Conservation (phyloP, 2,113 vertebrate species). For the Hippocampus zosterae region DNA sequence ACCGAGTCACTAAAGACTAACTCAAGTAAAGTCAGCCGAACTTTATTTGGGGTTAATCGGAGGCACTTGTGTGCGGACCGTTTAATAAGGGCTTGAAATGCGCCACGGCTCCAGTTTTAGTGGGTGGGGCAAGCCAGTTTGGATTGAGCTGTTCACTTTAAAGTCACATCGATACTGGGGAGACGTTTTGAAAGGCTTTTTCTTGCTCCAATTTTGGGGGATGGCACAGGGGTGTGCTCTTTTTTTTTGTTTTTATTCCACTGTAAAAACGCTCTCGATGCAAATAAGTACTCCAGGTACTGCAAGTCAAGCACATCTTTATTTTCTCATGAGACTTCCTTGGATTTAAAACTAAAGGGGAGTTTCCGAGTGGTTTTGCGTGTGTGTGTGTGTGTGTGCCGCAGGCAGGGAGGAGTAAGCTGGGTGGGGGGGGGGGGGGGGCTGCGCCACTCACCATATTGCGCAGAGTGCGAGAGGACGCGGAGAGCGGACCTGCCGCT, state of each 20-base stretch:
- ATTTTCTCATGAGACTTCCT: not conserved
- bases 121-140: too few species aligned
- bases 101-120: too few species aligned
- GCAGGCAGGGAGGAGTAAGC: not conserved
- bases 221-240: not conserved
- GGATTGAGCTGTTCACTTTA: too few species aligned
- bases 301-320: not conserved
- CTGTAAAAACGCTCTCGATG: not conserved
- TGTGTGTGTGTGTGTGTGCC: not conserved
- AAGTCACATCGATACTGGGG: too few species aligned
- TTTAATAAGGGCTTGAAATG: too few species aligned
- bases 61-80: too few species aligned
- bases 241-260: not conserved
- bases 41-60: too few species aligned
- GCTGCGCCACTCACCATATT: not conserved
- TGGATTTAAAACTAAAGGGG: not conserved
- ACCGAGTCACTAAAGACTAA: too few species aligned
- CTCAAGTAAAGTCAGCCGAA: too few species aligned
- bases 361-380: constrained; percentile 1
- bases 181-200: too few species aligned
- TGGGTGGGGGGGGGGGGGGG: not conserved
- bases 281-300: not conserved
- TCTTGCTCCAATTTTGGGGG: too few species aligned
- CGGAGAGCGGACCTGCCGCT: not conserved
- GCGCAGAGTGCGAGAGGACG: not conserved